Conservation (phyloP, 2,797 vertebrate genomes). For the Tragopan temminckii region DNA sequence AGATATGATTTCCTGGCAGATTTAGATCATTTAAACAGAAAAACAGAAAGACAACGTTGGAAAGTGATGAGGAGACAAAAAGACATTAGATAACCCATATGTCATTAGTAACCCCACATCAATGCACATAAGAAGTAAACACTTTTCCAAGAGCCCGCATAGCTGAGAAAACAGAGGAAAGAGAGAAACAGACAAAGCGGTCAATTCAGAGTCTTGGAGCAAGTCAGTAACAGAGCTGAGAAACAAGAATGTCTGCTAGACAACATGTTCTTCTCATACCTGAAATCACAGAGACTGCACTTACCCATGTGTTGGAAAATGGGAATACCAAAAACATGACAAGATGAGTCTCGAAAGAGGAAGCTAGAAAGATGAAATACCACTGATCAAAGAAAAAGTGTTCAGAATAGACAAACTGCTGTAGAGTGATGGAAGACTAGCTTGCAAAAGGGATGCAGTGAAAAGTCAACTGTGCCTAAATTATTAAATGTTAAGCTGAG, state of each 20-base stretch:
- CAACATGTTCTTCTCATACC: neutral
- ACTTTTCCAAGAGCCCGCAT: neutral
- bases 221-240: neutral
- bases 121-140: neutral
- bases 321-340: rapidly evolving
- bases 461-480: neutral
- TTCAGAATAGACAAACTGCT: neutral
- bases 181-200: neutral
- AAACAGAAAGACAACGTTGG: neutral
- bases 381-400: neutral
- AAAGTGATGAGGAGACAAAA: neutral
- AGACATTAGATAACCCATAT: neutral
- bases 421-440: neutral
- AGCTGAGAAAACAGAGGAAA: neutral
- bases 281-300: neutral
- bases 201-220: neutral
- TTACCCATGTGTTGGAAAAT: neutral
- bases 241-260: neutral
- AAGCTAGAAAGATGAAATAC: neutral
- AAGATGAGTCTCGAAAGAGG: neutral
- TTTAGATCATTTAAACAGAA: neutral
- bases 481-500: neutral
- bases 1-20: neutral
- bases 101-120: neutral
- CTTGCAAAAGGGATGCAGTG: neutral